phyloP scores from a whole-genome alignment of 2,797 vertebrate genomes.

The Bradypodion ventrale region DNA sequence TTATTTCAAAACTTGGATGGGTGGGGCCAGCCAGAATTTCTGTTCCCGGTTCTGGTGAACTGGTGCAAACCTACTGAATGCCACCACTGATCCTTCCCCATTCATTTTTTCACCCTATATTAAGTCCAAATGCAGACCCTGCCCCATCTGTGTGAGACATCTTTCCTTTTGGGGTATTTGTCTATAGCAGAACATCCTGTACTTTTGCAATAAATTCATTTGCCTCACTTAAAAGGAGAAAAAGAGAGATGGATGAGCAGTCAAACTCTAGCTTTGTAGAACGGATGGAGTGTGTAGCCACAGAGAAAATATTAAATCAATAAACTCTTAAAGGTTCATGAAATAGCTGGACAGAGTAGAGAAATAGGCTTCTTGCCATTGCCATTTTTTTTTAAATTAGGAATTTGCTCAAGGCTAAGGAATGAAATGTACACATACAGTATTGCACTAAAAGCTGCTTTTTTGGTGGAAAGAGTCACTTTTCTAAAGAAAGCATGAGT shows the following conservation, averaged over 20 bases:
- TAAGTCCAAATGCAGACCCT: no score
- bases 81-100: no score
- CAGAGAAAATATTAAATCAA: not conserved
- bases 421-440: not conserved
- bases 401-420: not conserved
- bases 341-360: not conserved
- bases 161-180: not conserved
- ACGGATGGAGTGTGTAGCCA: no score
- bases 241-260: not conserved
- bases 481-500: not conserved
- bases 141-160: not conserved
- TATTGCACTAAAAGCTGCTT: not conserved
- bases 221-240: not conserved
- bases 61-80: no score
- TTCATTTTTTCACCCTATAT: no score
- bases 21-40: no score
- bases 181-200: not conserved
- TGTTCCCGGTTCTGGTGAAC: no score
- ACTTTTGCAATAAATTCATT: not conserved
- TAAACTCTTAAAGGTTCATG: not conserved
- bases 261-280: not conserved
- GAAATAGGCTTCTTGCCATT: not conserved
- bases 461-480: not conserved
- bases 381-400: not conserved
- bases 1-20: no score